A percentile compares a stretch with the other conserved stretches of the same genome.
Conservation (phyloP, 2,888 invertebrate genomes). For the Papilio gigon region DNA sequence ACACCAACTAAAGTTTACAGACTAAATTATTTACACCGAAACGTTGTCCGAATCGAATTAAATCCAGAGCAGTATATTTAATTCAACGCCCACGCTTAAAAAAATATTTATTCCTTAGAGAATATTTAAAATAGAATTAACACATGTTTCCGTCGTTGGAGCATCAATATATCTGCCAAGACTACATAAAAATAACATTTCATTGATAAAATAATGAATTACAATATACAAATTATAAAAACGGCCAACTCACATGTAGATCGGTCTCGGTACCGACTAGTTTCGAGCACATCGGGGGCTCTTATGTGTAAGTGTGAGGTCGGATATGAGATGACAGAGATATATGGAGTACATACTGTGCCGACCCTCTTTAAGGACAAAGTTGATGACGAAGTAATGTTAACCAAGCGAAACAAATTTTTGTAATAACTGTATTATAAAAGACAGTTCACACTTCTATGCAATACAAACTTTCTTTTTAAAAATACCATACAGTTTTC, state of each 20-base stretch:
- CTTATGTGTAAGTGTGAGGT: too few relatives aligned
- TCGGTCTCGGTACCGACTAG: too few relatives aligned
- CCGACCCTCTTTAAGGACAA: too few relatives aligned
- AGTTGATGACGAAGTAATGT: too few relatives aligned
- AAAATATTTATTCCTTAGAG: slow-evolving; percentile 15
- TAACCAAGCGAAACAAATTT: neutral
- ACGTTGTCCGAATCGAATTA: neutral
- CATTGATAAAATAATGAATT: slow-evolving; percentile 14
- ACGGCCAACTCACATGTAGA: too few relatives aligned
- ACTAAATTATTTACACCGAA: neutral
- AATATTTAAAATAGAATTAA: slow-evolving; percentile 27
- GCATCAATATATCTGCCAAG: slow-evolving; percentile 25
- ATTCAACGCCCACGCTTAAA: slow-evolving; percentile 31
- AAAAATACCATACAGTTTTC: too few relatives aligned
- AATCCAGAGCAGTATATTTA: slow-evolving; percentile 10
- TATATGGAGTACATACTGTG: too few relatives aligned
- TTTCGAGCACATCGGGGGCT: too few relatives aligned
- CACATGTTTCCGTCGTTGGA: slow-evolving; percentile 27
- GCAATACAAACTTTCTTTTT: too few relatives aligned
- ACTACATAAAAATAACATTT: slow-evolving; percentile 26
- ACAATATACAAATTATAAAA: too few relatives aligned
- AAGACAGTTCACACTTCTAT: neutral
- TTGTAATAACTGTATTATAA: neutral
- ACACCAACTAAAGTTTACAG: neutral
- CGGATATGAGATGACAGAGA: too few relatives aligned